A percentile compares a stretch with the other conserved stretches of the same genome.
phyloP scores from a whole-genome alignment of 2,113 vertebrate genomes.

The Tympanuchus pallidicinctus region DNA sequence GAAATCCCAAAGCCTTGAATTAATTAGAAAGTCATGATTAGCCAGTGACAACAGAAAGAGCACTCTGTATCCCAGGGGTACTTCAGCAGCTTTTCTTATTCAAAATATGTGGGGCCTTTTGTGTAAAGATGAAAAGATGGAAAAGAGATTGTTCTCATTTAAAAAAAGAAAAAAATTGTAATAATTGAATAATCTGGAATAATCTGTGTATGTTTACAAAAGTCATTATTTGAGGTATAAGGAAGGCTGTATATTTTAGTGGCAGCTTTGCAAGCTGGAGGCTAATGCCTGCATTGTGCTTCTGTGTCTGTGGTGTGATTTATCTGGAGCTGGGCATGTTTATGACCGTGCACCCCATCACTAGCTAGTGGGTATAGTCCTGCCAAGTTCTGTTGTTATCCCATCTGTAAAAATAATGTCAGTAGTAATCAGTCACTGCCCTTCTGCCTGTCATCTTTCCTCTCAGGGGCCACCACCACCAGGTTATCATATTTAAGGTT shows the following conservation, averaged over 20 bases:
- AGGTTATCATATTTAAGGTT: not conserved
- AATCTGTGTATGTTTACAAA: not conserved
- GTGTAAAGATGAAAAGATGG: not conserved
- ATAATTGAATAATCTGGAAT: not conserved
- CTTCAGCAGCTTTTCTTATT: not conserved
- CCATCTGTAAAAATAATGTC: not conserved
- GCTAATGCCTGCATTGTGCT: not conserved
- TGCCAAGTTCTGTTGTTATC: conserved; percentile 38
- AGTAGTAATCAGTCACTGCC: conserved; percentile 9
- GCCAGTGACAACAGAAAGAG: not conserved
- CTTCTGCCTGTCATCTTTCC: not conserved
- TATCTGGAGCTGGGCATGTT: conserved; percentile 7
- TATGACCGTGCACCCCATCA: not conserved
- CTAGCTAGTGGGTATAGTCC: conserved; percentile 14
- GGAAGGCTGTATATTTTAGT: not conserved
- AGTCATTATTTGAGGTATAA: not conserved
- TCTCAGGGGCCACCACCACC: not conserved
- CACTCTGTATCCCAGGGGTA: not conserved
- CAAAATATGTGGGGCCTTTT: not conserved
- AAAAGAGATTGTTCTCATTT: not conserved
- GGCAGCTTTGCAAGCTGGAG: not conserved
- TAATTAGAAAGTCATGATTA: not conserved
- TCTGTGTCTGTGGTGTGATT: conserved; percentile 7
- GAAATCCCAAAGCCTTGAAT: not conserved
- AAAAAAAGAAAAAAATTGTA: not conserved